These are phyloP conservation scores for Lichenostomus cassidix DNA, from an alignment of 2,113 vertebrate genomes.

Conservation along the genomic window DNA sequence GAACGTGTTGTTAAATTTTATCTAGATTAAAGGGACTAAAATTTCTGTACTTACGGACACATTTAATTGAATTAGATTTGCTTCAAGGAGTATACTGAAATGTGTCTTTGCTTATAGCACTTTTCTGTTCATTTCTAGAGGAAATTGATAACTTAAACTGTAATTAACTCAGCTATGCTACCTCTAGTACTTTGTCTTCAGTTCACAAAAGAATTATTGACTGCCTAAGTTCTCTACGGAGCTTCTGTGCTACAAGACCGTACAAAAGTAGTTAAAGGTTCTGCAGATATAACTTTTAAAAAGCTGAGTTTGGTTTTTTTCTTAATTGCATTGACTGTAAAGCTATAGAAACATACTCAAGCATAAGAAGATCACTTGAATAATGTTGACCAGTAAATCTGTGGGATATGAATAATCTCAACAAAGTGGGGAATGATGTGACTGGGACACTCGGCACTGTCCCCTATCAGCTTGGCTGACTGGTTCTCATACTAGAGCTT, in stretches of 20 bases:
- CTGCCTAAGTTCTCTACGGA: not conserved
- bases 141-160: not conserved
- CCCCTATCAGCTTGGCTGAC: not conserved
- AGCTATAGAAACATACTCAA: not conserved
- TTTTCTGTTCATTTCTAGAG: not conserved
- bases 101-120: rapidly evolving
- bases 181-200: not conserved
- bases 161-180: not conserved
- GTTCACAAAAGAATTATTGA: not conserved
- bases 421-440: rapidly evolving
- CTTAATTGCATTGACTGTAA: not conserved
- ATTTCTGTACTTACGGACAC: rapidly evolving
- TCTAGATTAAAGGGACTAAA: no score
- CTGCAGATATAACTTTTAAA: not conserved
- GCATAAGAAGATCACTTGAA: not conserved
- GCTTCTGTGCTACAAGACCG: not conserved
- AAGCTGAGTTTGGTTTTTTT: not conserved
- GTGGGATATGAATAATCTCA: not conserved
- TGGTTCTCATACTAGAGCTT: not conserved
- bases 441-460: not conserved
- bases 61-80: not conserved
- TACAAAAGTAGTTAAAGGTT: not conserved
- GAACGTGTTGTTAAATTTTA: rapidly evolving
- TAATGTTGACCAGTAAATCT: not conserved
- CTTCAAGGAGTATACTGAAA: not conserved